Evolutionary conservation across 2,888 invertebrate genomes (phyloP), one percentile per base, ranked within the genome.

Genomic region (Synergus gifuensis): DNA sequence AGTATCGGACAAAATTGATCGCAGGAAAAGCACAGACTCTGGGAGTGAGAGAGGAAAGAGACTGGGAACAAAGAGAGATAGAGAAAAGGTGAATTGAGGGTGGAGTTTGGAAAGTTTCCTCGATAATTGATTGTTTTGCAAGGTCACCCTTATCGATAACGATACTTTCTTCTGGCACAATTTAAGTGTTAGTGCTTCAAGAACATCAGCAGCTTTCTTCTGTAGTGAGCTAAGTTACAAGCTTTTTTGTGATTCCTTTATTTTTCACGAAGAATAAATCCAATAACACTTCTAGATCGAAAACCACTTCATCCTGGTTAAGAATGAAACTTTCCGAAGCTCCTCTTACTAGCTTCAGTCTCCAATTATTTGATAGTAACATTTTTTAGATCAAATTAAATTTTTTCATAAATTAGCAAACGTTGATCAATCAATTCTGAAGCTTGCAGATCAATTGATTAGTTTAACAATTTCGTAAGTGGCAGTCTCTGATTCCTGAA

Each of bases 101-200:
- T 16, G 44, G n/a, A 66, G 84, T 88, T 85, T 85, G 85, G 82
- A 87, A 90, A 86, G 88, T 89, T 90, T 88, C 81, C 85, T 86
- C 88, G 88, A 89, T 90, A 90, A 91, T 90, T 90, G 90, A 91
- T 91, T 90, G 88, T 90, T 89, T 90, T 88, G 87, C 88, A 86
- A 87, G 87, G 84, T 82, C 78, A 78, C 78, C 76, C 73, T 83
- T 67, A 67, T 67, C 46, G 46, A 46, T 16, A 67, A 67, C 67
- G 67, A 46, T 46, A 22, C 22, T 18, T 67, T 67, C 18, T 18
- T 22, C 46, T 18, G 18, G n/a, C 5, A n/a, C 16, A 40, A 46
- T 44, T 67, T 67, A 67, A 22, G 18, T 7, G 14, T 12, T 46
- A 67, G 46, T 8, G n/a, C 42, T 67, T 46, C 22, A 67, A 67